A percentile compares a stretch with the other conserved stretches of the same genome.
Conservation (phyloP, 2,113 vertebrate species). For the Tragelaphus scriptus region DNA sequence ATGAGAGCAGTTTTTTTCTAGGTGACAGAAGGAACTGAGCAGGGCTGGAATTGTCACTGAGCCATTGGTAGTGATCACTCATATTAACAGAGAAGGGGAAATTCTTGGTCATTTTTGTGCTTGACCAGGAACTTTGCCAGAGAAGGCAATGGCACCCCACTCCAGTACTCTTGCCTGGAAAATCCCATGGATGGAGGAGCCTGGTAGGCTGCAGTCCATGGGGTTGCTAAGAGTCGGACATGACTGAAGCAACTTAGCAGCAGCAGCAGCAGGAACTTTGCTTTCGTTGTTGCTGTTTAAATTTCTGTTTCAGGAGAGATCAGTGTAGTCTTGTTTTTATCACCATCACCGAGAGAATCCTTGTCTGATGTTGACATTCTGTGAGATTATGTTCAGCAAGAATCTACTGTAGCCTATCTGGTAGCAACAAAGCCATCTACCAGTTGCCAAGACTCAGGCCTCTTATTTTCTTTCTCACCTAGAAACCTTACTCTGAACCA, state of each 20-base stretch:
- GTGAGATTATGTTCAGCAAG: not conserved
- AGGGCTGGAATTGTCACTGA: not conserved
- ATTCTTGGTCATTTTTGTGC: not conserved
- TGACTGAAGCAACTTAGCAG: too few relatives aligned
- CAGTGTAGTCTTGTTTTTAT: not conserved
- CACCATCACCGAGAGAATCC: not conserved
- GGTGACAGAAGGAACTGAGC: not conserved
- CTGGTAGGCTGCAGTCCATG: too few relatives aligned
- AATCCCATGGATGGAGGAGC: too few relatives aligned
- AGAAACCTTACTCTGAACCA: not conserved
- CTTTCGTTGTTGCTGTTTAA: not conserved
- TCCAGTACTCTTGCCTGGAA: too few relatives aligned
- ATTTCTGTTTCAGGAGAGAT: not conserved
- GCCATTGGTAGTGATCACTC: not conserved
- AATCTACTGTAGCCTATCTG: not conserved
- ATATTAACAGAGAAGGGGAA: not conserved
- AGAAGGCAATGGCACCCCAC: too few relatives aligned
- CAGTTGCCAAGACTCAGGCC: not conserved
- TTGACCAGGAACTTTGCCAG: not conserved
- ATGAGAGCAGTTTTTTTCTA: not conserved
- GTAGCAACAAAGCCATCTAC: not conserved
- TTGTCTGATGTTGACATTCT: not conserved
- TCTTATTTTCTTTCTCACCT: conserved; percentile 34
- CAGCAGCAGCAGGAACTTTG: not conserved
- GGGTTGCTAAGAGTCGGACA: too few relatives aligned